These are phyloP conservation scores for Alectura lathami DNA, from an alignment of 2,113 vertebrate species.

Conservation along the genomic window DNA sequence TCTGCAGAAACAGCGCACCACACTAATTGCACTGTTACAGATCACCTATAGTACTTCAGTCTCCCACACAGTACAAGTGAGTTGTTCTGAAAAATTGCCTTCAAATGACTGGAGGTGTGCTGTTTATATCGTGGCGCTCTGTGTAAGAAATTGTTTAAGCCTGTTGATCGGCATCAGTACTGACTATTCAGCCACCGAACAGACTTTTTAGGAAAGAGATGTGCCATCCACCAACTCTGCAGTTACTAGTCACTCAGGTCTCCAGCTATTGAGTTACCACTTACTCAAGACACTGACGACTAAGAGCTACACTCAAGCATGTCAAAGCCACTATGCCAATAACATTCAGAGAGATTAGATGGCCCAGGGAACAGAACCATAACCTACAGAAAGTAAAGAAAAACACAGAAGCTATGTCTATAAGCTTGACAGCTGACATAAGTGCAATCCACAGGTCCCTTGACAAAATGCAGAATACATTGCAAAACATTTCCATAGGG, in stretches of 20 bases:
- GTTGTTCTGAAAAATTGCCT: background rate
- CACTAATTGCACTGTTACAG: background rate
- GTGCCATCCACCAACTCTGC: background rate
- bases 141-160: background rate
- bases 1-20: background rate
- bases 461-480: slow-evolving; percentile 1
- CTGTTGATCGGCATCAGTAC: background rate
- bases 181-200: background rate
- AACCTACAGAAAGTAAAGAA: background rate
- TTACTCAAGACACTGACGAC: background rate
- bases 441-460: background rate
- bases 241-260: background rate
- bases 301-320: background rate
- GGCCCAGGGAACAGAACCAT: background rate
- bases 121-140: background rate
- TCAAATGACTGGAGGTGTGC: background rate
- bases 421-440: background rate
- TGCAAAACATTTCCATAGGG: background rate
- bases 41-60: background rate
- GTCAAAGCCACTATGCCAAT: background rate
- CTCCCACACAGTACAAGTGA: background rate
- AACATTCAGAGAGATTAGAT: background rate
- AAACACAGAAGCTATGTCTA: background rate
- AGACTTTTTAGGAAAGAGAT: background rate
- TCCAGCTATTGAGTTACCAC: background rate